phyloP scores from a whole-genome alignment of 2,797 vertebrate species.

The Enteromius treurensis region DNA sequence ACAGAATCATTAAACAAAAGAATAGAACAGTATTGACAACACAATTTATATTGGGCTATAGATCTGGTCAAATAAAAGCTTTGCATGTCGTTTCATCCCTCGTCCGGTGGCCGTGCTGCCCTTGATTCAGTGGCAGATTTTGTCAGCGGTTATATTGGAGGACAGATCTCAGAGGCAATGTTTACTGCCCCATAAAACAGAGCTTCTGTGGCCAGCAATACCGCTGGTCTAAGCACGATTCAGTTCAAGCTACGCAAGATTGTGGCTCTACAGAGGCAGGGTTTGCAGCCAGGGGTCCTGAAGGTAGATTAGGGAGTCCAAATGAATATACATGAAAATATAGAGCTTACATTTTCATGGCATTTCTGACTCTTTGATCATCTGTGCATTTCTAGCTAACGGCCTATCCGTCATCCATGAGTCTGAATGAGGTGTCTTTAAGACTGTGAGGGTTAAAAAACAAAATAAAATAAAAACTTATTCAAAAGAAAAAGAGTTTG shows the following conservation, averaged over 20 bases:
- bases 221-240: constrained; percentile 63
- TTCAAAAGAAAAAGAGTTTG: background rate
- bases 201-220: constrained; percentile 61
- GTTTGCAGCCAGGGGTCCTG: background rate
- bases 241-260: constrained; percentile 43
- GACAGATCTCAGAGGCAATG: constrained; percentile 65
- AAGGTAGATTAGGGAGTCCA: background rate
- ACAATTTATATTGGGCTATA: constrained; percentile 25
- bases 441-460: background rate
- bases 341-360: background rate
- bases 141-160: constrained; percentile 68
- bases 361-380: background rate
- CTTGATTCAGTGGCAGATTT: constrained; percentile 69
- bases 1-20: background rate
- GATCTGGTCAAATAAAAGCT: constrained; percentile 39
- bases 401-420: background rate
- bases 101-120: constrained; percentile 26
- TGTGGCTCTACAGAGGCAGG: background rate
- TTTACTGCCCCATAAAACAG: constrained; percentile 72
- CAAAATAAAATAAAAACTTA: too few species aligned
- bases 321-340: background rate
- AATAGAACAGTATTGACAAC: background rate
- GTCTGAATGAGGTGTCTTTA: background rate
- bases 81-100: constrained; percentile 33
- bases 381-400: background rate